Percentiles rank a stretch among this genome's conserved stretches.
phyloP scores from a whole-genome alignment of 1,140 invertebrate species.

The Tyrophagus putrescentiae region DNA sequence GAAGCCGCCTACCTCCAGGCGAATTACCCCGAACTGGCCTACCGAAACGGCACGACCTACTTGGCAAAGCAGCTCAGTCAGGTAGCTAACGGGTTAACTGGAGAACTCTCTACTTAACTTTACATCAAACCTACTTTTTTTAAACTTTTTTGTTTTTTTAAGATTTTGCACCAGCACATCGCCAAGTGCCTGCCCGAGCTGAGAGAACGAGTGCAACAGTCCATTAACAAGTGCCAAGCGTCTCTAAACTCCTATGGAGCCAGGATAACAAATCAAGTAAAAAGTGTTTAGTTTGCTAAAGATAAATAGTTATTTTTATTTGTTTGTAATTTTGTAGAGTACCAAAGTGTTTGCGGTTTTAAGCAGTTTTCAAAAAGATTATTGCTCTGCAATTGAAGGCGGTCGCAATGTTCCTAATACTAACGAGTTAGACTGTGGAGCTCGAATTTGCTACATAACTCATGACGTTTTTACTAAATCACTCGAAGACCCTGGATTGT shows the following conservation, averaged over 20 bases:
- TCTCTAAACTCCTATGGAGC: constrained; percentile 90
- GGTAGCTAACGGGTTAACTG: no score
- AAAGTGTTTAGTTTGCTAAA: neutral
- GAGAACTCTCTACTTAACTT: constrained; percentile 20
- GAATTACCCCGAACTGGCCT: constrained; percentile 92
- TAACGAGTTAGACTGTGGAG: constrained; percentile 91
- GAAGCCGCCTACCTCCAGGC: constrained; percentile 82
- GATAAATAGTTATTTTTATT: no score
- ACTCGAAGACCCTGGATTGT: no score
- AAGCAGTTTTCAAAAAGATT: no score
- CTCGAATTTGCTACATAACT: constrained; percentile 96
- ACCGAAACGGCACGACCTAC: constrained; percentile 89
- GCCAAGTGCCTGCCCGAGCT: constrained; percentile 92
- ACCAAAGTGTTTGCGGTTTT: no score
- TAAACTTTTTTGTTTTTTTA: constrained; percentile 27
- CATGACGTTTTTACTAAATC: no score
- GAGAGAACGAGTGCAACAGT: constrained; percentile 91
- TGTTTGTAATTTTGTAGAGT: no score
- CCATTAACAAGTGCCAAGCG: constrained; percentile 93
- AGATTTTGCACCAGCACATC: constrained; percentile 98
- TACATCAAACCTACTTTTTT: no score
- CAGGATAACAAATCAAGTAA: constrained; percentile 73
- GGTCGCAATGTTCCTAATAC: constrained; percentile 96
- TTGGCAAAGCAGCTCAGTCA: constrained; percentile 92
- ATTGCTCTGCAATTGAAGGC: constrained; percentile 87